A percentile compares a stretch with the other conserved stretches of the same genome.
Conservation (phyloP, 2,797 vertebrate genomes). For the Scyliorhinus canicula region DNA sequence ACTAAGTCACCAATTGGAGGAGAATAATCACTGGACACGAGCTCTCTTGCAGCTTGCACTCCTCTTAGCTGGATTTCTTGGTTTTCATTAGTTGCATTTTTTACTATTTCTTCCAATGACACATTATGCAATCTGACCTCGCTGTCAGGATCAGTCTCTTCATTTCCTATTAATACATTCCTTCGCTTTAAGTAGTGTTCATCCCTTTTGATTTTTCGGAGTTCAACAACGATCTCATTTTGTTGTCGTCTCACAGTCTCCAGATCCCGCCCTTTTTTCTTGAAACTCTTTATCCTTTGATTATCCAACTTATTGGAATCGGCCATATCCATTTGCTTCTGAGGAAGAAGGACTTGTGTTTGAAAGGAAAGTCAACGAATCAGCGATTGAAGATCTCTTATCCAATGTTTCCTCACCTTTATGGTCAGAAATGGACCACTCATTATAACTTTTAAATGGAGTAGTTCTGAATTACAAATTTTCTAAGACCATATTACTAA, state of each 20-base stretch:
- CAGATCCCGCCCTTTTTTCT: constrained; percentile 38
- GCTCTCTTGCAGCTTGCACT: constrained; percentile 93
- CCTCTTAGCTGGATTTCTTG: constrained; percentile 93
- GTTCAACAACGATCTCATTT: constrained; percentile 95
- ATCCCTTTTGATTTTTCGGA: constrained; percentile 98
- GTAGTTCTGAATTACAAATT: not conserved
- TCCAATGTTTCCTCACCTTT: constrained; percentile 14
- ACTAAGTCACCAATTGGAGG: constrained; percentile 97
- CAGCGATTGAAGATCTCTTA: not conserved
- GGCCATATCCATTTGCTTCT: constrained; percentile 11
- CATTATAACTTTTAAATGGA: constrained; percentile 28
- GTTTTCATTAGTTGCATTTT: constrained; percentile 98
- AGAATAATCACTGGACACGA: constrained; percentile 95
- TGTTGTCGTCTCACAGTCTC: constrained; percentile 98
- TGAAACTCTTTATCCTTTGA: constrained; percentile 34
- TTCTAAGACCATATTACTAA: not conserved
- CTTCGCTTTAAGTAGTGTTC: constrained; percentile 96
- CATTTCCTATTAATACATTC: constrained; percentile 93
- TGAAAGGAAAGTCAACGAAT: not conserved
- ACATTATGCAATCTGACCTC: constrained; percentile 97
- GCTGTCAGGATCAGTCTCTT: constrained; percentile 91
- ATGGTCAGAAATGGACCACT: constrained; percentile 4
- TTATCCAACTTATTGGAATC: constrained; percentile 22
- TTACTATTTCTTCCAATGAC: constrained; percentile 96
- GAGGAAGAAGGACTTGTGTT: not conserved